Evolutionary conservation across 2,888 invertebrate species (phyloP).

Genomic region (Mythimna lalbum): DNA sequence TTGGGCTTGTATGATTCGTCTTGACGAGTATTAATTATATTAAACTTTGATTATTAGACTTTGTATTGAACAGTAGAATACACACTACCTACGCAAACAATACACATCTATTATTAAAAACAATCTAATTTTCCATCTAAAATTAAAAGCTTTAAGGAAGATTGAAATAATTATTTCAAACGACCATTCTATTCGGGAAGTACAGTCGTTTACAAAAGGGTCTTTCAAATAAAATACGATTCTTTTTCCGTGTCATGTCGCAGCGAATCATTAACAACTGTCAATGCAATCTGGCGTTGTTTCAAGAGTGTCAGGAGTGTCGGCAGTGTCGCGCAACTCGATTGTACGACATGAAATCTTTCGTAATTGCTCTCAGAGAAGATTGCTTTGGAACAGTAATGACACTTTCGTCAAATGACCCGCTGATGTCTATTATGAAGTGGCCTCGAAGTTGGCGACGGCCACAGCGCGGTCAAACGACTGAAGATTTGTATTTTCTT

Average conservation of each 20-base stretch:
- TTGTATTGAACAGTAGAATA: not conserved
- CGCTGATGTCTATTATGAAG: constrained; percentile 40
- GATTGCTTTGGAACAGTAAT: constrained; percentile 52
- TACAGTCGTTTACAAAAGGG: constrained; percentile 43
- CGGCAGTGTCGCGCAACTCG: constrained; percentile 34
- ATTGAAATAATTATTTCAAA: constrained; percentile 29
- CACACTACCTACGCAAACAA: not conserved
- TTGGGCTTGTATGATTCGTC: too few relatives aligned
- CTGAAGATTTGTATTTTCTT: not conserved
- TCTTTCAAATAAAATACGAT: constrained; percentile 20
- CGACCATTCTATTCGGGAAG: constrained; percentile 14
- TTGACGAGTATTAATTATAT: too few relatives aligned
- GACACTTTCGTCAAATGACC: constrained; percentile 53
- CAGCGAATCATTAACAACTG: constrained; percentile 57
- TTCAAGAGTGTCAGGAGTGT: constrained; percentile 42
- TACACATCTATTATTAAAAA: not conserved
- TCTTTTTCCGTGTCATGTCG: constrained; percentile 30
- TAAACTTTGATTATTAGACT: too few relatives aligned
- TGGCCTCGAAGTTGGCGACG: constrained; percentile 24
- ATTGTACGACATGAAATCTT: constrained; percentile 41
- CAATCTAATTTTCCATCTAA: constrained; percentile 1
- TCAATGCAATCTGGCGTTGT: constrained; percentile 60
- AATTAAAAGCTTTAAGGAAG: constrained; percentile 5
- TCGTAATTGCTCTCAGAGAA: constrained; percentile 30
- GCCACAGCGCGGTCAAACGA: constrained; percentile 5